Conservation (phyloP, 1,140 invertebrate genomes). For the Melanaphis sacchari region DNA sequence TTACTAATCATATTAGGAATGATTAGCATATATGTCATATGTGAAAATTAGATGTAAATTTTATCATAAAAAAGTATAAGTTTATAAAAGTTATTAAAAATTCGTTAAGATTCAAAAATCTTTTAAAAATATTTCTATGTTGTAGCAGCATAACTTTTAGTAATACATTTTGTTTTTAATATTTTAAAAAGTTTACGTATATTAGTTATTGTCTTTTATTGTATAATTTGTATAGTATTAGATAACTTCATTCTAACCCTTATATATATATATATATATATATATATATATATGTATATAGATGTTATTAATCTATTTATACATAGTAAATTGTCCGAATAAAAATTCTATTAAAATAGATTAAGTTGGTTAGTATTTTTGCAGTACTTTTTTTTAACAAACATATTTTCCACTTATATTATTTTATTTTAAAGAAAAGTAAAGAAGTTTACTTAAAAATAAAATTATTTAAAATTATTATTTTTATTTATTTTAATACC, state of each 20-base stretch:
- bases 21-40: background rate
- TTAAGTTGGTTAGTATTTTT: background rate
- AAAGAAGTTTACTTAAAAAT: too few relatives aligned
- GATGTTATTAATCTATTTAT: background rate
- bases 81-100: background rate
- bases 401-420: background rate
- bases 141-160: background rate
- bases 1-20: background rate
- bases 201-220: background rate
- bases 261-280: too few relatives aligned
- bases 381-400: background rate
- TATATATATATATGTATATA: too few relatives aligned
- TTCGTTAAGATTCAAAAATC: background rate
- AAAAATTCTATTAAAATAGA: background rate
- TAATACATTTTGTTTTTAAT: too few relatives aligned
- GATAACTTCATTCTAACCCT: background rate
- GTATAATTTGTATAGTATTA: background rate
- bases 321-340: background rate
- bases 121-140: background rate
- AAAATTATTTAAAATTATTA: too few relatives aligned
- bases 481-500: background rate
- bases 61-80: background rate
- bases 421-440: too few relatives aligned
- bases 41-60: background rate
- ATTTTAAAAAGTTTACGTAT: too few relatives aligned